Conservation (phyloP, 2,797 vertebrate species). For the Podarcis siculus region DNA sequence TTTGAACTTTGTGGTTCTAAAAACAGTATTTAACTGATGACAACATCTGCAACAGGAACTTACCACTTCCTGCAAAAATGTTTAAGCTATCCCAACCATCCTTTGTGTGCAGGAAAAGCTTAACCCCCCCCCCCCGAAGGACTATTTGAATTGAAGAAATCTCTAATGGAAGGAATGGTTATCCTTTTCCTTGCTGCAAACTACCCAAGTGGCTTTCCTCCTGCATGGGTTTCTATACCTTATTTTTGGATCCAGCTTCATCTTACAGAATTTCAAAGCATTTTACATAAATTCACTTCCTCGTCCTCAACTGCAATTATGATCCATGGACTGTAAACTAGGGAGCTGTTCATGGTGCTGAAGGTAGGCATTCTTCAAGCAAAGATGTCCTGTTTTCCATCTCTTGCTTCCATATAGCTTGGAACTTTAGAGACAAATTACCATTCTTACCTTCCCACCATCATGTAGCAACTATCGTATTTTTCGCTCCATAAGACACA, state of each 20-base stretch:
- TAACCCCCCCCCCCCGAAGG: neutral
- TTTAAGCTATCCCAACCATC: neutral
- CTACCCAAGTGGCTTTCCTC: no score
- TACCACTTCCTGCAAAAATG: neutral
- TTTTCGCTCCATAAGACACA: no score
- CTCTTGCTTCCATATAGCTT: neutral
- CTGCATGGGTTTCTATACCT: no score
- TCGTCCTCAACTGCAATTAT: neutral
- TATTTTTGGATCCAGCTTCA: no score
- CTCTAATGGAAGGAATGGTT: neutral
- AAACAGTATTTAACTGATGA: neutral
- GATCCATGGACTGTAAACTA: neutral
- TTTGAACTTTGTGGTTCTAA: neutral
- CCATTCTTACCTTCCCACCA: neutral
- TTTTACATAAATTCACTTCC: neutral
- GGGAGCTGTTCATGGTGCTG: neutral
- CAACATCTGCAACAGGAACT: neutral
- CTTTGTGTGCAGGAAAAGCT: neutral
- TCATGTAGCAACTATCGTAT: neutral
- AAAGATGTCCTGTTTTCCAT: neutral
- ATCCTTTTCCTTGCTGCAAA: neutral
- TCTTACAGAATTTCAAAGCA: no score
- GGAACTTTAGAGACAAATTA: neutral
- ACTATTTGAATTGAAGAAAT: no score
- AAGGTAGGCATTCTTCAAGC: neutral